phyloP scores from a whole-genome alignment of 2,888 invertebrate species.

The Patella pellucida region DNA sequence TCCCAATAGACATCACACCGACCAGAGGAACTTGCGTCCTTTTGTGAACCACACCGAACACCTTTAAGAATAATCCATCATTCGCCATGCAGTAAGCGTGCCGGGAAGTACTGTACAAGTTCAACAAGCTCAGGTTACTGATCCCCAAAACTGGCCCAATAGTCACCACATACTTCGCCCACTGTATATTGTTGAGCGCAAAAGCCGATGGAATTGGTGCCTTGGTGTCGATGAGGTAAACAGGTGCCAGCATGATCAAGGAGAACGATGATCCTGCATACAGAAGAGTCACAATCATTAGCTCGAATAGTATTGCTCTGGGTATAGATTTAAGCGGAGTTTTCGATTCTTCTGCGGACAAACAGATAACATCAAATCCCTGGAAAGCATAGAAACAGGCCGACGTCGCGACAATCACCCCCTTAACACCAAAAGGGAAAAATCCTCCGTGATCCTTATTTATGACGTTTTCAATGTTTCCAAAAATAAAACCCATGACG shows the following conservation, averaged over 20 bases:
- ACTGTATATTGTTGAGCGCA: slow-evolving; percentile 47
- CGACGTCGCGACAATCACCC: slow-evolving; percentile 69
- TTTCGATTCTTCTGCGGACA: slow-evolving; percentile 71
- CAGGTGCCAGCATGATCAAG: slow-evolving; percentile 59
- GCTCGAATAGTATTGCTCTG: slow-evolving; percentile 62
- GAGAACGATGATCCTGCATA: slow-evolving; percentile 57
- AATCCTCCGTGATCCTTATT: slow-evolving; percentile 63
- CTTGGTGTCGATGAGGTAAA: slow-evolving; percentile 49
- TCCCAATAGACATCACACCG: slow-evolving; percentile 56
- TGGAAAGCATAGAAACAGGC: slow-evolving; percentile 72
- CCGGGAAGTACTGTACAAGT: slow-evolving; percentile 86
- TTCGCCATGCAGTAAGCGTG: slow-evolving; percentile 92
- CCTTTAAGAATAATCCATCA: slow-evolving; percentile 86
- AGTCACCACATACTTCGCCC: slow-evolving; percentile 60
- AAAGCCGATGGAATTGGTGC: slow-evolving; percentile 66
- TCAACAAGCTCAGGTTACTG: slow-evolving; percentile 76
- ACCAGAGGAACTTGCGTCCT: slow-evolving; percentile 77
- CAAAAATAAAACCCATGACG: slow-evolving; percentile 84
- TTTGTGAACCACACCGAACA: slow-evolving; percentile 79
- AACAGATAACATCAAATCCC: slow-evolving; percentile 70
- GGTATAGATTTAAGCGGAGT: slow-evolving; percentile 69
- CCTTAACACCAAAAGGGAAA: slow-evolving; percentile 59
- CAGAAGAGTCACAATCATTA: slow-evolving; percentile 52
- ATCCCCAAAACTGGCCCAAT: slow-evolving; percentile 62
- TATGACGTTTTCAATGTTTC: slow-evolving; percentile 86